Conservation (phyloP, 2,888 invertebrate genomes). For the Sinopyrophorus schimmeli region DNA sequence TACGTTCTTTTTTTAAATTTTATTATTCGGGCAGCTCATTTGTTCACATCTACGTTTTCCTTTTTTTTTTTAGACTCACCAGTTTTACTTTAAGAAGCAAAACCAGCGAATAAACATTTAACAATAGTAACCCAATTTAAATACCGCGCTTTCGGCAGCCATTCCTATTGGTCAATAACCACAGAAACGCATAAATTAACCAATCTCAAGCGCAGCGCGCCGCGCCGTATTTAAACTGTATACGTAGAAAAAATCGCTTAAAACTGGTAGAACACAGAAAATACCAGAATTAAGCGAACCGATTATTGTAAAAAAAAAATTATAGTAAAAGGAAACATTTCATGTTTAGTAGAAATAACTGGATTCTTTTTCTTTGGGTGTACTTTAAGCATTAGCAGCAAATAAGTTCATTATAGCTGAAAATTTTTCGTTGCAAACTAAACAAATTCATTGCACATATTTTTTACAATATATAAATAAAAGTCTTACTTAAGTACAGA, state of each 20-base stretch:
- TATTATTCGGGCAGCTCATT: no score
- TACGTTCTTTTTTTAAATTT: conserved; percentile 18
- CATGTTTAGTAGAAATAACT: background rate
- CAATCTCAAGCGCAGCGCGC: no score
- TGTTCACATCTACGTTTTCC: conserved; percentile 13
- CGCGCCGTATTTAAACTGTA: no score
- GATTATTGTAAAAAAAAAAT: no score
- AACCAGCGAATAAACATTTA: conserved; percentile 10
- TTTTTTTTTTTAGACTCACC: conserved; percentile 12
- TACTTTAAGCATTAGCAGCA: conserved; percentile 38
- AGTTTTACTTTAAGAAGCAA: conserved; percentile 6
- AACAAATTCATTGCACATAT: conserved; percentile 50
- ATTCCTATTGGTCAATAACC: no score
- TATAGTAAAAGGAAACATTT: no score
- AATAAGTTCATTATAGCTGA: conserved; percentile 47
- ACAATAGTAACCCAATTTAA: no score
- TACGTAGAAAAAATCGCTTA: conserved; percentile 1
- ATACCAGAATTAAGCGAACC: no score
- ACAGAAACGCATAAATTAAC: no score
- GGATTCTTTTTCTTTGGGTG: conserved; percentile 8
- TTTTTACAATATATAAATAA: conserved; percentile 44
- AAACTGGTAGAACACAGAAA: no score
- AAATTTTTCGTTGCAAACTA: conserved; percentile 52
- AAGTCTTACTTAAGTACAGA: conserved; percentile 46
- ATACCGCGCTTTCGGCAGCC: no score